phyloP scores from a whole-genome alignment of 2,113 vertebrate species.

The Apodemus speciosus region DNA sequence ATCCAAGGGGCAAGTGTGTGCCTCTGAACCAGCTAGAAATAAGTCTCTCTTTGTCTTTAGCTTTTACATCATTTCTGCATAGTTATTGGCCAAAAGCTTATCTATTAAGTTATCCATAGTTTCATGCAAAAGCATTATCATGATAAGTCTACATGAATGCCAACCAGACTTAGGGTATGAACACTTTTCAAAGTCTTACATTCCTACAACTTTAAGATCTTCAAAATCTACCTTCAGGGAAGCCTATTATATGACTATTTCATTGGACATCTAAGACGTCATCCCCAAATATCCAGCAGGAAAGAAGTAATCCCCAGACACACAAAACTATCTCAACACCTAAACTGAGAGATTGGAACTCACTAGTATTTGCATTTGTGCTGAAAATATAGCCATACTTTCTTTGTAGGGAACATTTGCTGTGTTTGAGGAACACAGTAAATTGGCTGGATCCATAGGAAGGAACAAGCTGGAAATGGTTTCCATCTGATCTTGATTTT shows the following conservation, averaged over 20 bases:
- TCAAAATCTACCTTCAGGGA: background rate
- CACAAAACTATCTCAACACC: background rate
- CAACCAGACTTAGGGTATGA: constrained; percentile 1
- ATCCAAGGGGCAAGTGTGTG: background rate
- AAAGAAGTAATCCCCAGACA: constrained; percentile 1
- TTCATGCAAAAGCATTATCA: constrained; percentile 32
- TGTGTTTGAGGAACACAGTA: constrained; percentile 43
- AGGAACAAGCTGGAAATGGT: constrained; percentile 70
- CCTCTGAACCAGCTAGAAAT: constrained; percentile 20
- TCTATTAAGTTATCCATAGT: constrained; percentile 41
- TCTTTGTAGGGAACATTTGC: constrained; percentile 27
- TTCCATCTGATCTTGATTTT: constrained; percentile 75
- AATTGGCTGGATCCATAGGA: constrained; percentile 70
- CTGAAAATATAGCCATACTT: background rate
- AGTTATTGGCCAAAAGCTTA: background rate
- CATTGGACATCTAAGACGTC: background rate
- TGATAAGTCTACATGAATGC: constrained; percentile 32
- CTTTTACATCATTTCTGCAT: background rate
- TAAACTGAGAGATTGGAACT: background rate
- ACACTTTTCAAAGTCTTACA: constrained; percentile 43
- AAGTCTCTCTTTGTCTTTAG: background rate
- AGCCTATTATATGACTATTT: background rate
- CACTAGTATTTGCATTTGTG: constrained; percentile 19
- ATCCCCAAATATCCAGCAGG: constrained; percentile 17
- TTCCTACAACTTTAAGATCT: background rate